These are phyloP conservation scores for Drosophila picticornis DNA, from an alignment of 2,888 invertebrate species.

Conservation along the genomic window DNA sequence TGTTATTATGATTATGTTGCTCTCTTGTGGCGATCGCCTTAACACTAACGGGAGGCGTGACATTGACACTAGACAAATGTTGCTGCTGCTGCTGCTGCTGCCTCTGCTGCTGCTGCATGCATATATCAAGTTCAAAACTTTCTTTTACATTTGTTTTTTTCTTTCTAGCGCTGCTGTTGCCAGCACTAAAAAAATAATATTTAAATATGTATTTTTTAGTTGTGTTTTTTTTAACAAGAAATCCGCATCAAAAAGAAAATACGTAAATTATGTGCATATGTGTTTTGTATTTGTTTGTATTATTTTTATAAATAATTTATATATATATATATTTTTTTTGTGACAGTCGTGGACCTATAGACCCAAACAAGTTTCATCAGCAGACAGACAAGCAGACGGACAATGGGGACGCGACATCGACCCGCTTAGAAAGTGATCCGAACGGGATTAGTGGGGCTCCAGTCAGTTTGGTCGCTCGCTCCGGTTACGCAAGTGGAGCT, in stretches of 20 bases:
- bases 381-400: not conserved
- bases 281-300: conserved; percentile 11
- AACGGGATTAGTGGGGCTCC: conserved; percentile 63
- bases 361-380: conserved; percentile 54
- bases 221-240: conserved; percentile 9
- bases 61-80: conserved; percentile 66
- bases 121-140: conserved; percentile 56
- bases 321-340: conserved; percentile 5
- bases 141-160: conserved; percentile 59
- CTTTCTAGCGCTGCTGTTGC: conserved; percentile 12
- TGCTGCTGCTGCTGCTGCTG: not conserved
- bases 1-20: conserved; percentile 29
- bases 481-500: conserved; percentile 43
- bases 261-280: conserved; percentile 24
- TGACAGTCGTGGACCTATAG: conserved; percentile 24
- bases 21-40: conserved; percentile 64
- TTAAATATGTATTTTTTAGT: conserved; percentile 16
- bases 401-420: conserved; percentile 12
- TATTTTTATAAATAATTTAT: conserved; percentile 7
- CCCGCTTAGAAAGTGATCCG: conserved; percentile 71
- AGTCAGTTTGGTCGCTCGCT: conserved; percentile 6
- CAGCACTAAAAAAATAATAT: conserved; percentile 23
- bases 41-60: conserved; percentile 60
- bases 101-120: conserved; percentile 3
- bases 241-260: conserved; percentile 69